phyloP scores from a whole-genome alignment of 2,797 vertebrate species.

The Pelochelys cantorii region DNA sequence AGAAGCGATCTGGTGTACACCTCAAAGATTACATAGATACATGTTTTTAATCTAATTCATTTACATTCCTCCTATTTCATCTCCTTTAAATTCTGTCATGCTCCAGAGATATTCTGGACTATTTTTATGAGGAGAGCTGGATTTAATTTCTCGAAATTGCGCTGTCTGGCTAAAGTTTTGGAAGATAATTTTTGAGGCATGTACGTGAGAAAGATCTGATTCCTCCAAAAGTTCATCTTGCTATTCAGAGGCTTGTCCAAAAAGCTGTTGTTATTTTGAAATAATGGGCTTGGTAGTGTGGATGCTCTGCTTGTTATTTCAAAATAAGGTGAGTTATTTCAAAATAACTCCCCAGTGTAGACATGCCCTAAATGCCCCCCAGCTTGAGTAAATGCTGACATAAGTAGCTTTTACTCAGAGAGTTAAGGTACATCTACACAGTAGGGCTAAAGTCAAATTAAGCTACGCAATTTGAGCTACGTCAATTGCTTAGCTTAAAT shows the following conservation, averaged over 20 bases:
- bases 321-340: too few species aligned
- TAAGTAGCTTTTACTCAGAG: neutral
- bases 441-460: too few species aligned
- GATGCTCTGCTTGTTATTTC: too few species aligned
- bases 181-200: slow-evolving; percentile 2
- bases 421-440: neutral
- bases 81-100: accelerated
- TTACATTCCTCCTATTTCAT: neutral
- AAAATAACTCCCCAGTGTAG: too few species aligned
- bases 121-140: neutral
- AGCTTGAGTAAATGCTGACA: neutral
- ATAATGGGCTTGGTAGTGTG: too few species aligned
- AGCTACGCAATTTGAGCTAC: too few species aligned
- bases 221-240: neutral
- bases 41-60: neutral
- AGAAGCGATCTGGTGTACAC: accelerated
- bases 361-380: neutral
- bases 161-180: neutral
- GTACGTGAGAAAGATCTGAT: neutral
- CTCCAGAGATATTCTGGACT: accelerated
- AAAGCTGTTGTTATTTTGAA: neutral
- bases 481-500: too few species aligned
- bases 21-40: neutral
- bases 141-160: neutral
- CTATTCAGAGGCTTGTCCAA: neutral